Conservation (phyloP, 2,797 vertebrate species). For the Alca torda region DNA sequence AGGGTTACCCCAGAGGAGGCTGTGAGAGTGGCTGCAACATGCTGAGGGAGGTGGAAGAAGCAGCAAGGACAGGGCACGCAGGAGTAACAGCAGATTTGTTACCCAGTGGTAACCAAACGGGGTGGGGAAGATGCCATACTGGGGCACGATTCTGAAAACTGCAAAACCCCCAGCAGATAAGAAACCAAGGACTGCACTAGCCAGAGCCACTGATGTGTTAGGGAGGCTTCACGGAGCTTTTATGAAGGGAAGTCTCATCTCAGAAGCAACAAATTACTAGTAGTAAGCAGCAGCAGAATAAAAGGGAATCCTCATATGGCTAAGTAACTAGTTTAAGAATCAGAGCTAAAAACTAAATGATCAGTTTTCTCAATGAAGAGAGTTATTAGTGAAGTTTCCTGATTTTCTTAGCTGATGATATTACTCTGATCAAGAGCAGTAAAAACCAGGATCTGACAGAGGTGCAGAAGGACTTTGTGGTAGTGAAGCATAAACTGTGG, state of each 20-base stretch:
- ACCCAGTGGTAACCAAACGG: background rate
- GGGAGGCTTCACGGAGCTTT: background rate
- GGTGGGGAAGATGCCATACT: background rate
- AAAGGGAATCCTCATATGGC: background rate
- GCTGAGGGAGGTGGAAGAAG: background rate
- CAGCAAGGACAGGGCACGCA: background rate
- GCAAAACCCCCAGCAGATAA: rapidly evolving
- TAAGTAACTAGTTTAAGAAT: background rate
- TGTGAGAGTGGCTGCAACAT: background rate
- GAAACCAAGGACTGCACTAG: background rate
- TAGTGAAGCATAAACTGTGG: background rate
- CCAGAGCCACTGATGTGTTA: background rate
- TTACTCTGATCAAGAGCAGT: background rate
- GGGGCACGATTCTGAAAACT: background rate
- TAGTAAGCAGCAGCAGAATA: background rate
- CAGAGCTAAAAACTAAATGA: background rate
- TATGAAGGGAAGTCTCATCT: background rate
- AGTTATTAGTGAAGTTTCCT: background rate
- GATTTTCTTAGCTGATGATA: background rate
- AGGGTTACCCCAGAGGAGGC: background rate
- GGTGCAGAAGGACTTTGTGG: background rate
- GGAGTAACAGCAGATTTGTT: background rate
- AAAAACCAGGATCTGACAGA: background rate
- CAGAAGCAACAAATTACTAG: background rate
- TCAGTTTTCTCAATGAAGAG: background rate